Conservation (phyloP, 2,888 invertebrate species). For the Caenorhabditis wallacei region DNA sequence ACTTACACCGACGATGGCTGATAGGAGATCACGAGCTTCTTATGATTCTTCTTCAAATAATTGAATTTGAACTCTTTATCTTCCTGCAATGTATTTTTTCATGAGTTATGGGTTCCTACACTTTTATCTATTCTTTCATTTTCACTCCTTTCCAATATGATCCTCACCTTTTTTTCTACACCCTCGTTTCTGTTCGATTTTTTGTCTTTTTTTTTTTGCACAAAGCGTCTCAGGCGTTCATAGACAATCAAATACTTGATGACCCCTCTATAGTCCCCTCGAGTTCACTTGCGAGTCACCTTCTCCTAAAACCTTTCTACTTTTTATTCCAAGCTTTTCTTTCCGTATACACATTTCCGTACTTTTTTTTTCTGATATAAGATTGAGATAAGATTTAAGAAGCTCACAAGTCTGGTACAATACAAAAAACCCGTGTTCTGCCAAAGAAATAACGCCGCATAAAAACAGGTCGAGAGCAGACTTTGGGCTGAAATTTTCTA, state of each 20-base stretch:
- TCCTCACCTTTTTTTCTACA: constrained; percentile 10
- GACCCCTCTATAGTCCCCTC: constrained; percentile 51
- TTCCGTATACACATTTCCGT: too few relatives aligned
- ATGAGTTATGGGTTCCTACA: constrained; percentile 43
- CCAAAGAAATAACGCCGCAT: too few relatives aligned
- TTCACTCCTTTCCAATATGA: constrained; percentile 12
- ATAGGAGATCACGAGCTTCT: constrained; percentile 5
- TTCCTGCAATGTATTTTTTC: constrained; percentile 4
- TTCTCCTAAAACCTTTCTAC: background rate
- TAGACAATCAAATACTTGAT: constrained; percentile 40
- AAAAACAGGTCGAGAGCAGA: too few relatives aligned
- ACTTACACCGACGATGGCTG: constrained; percentile 24
- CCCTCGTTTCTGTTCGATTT: background rate
- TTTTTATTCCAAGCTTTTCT: too few relatives aligned
- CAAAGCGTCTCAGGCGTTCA: constrained; percentile 40
- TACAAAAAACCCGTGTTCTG: too few relatives aligned
- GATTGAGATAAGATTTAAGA: too few relatives aligned
- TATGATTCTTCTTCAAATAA: constrained; percentile 13
- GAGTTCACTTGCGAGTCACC: background rate
- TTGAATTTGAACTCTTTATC: background rate
- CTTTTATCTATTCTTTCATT: background rate
- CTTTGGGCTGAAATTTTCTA: too few relatives aligned
- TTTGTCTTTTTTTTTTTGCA: background rate
- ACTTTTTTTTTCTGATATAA: too few relatives aligned
- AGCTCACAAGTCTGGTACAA: too few relatives aligned